Conservation (phyloP, 2,797 vertebrate genomes). For the Pipistrellus pipistrellus region DNA sequence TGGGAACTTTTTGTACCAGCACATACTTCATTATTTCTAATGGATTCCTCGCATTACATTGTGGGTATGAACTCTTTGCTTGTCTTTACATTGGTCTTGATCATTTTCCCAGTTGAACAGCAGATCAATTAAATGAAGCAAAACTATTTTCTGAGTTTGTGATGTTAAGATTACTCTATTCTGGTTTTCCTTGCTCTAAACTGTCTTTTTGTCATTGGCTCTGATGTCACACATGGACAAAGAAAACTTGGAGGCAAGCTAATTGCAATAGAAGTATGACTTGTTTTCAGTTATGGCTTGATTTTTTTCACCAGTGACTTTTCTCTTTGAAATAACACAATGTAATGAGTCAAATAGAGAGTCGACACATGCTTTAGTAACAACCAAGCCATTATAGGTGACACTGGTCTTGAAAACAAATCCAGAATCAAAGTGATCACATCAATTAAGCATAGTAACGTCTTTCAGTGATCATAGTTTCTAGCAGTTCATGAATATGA, state of each 20-base stretch:
- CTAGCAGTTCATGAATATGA: not conserved
- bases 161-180: not conserved
- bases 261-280: not conserved
- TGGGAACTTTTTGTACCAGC: not conserved
- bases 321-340: not conserved
- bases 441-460: not conserved
- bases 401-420: not conserved
- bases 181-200: not conserved
- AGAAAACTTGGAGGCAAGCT: not conserved
- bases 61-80: not conserved
- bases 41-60: not conserved
- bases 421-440: not conserved
- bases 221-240: not conserved
- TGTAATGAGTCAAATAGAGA: not conserved
- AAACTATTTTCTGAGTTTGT: not conserved
- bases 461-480: not conserved
- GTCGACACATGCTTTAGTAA: not conserved
- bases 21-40: not conserved
- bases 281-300: not conserved
- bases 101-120: not conserved
- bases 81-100: not conserved
- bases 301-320: not conserved
- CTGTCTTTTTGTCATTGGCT: not conserved
- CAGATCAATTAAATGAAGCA: not conserved
- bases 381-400: not conserved